A percentile compares a stretch with the other conserved stretches of the same genome.
Conservation (phyloP, 2,888 invertebrate species). For the Phorcus lineatus region DNA sequence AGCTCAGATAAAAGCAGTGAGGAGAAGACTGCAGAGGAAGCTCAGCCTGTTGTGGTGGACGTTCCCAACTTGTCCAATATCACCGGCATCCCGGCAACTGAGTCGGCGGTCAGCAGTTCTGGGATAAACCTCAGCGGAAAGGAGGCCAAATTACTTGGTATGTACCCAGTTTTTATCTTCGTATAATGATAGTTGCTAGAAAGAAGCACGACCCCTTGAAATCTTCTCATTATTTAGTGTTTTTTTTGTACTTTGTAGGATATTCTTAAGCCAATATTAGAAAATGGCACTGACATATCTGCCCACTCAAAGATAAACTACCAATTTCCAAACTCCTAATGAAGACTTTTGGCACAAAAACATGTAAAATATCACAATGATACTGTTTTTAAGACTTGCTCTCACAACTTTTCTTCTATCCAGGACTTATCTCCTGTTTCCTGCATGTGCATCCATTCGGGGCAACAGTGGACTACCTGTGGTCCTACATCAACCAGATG, state of each 20-base stretch:
- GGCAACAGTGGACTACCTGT: conserved; percentile 91
- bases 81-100: neutral
- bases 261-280: no score
- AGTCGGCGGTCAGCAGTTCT: conserved; percentile 48
- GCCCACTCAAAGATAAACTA: no score
- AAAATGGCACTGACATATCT: no score
- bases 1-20: neutral
- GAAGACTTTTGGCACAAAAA: no score
- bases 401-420: neutral
- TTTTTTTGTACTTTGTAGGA: no score
- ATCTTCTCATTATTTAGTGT: no score
- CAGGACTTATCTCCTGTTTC: conserved; percentile 89
- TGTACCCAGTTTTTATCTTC: neutral
- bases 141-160: conserved; percentile 70
- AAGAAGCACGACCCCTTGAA: no score
- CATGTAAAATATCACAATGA: neutral
- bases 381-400: neutral
- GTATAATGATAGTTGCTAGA: no score
- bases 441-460: conserved; percentile 95
- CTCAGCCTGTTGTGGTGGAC: neutral
- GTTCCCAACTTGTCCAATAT: neutral
- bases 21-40: neutral
- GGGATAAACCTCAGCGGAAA: conserved; percentile 61
- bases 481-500: conserved; percentile 91
- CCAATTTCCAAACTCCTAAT: no score